Base-by-base conservation (phyloP, 2,113 vertebrate species). In the Synchiropus splendidus region DNA sequence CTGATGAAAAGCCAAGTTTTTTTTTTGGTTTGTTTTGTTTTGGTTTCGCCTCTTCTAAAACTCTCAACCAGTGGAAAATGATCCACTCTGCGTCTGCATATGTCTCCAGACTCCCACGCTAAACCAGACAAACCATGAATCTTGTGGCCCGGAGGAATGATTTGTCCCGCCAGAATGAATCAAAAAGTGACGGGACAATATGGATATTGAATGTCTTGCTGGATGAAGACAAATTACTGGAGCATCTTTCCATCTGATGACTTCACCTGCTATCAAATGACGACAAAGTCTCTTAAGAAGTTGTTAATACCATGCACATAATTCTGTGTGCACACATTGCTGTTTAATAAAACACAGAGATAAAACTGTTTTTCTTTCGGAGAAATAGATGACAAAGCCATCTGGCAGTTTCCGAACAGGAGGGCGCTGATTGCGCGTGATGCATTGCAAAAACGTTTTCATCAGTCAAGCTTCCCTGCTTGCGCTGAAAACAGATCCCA, bases 71-170 rank as follows among this genome's bases (percentile, higher is more conserved):
- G 14, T 36, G n/a, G 3, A 36, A 27, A 27, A 5, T 27, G 21
- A 27, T 72, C 31, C 53, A 71, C 32, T n/a, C 16, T 45, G 16
- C 18, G 21, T 48, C 39, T 53, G 47, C 59, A 38, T 38, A 17
- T 61, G 63, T 55, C 58, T 12, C 5, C 52, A 57, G 62, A 58
- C 68, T 12, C 65, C n/a, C n/a, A n/a, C n/a, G n/a, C n/a, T n/a
- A n/a, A 60, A 64, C 60, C 72, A 54, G 45, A 65, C 44, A 9
- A 48, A 38, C 45, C 61, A 73, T 67, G 71, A 62, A 75, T 72
- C 55, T 69, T 68, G 39, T 27, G 38, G 44, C 57, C 47, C 60
- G 65, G 18, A 70, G 64, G 63, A 61, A 40, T 33, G 54, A 36
- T 53, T 74, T 78, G 61, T 46, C 40, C 18, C n/a, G n/a, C n/a